Evolutionary conservation across 2,113 vertebrate genomes (phyloP).

Genomic region (Etheostoma cragini): DNA sequence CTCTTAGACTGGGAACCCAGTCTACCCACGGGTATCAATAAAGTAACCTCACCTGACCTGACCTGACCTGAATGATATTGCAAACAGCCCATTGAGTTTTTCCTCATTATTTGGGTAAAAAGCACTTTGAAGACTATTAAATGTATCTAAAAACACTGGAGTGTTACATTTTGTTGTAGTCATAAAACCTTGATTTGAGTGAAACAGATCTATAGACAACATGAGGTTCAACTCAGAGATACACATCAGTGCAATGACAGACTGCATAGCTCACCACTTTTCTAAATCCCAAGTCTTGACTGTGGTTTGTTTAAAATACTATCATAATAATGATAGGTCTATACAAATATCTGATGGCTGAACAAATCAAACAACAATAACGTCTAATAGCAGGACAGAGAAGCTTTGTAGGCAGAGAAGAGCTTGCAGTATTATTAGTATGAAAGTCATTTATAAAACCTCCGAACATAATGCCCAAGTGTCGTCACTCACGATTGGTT

Average conservation of each 20-base stretch:
- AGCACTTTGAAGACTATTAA: slow-evolving; percentile 44
- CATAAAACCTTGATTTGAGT: not conserved
- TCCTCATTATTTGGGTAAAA: slow-evolving; percentile 31
- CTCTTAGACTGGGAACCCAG: no score
- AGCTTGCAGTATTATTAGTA: slow-evolving; percentile 15
- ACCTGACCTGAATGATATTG: slow-evolving; percentile 7
- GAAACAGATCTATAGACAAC: not conserved
- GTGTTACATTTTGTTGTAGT: slow-evolving; percentile 10
- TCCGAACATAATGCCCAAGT: slow-evolving; percentile 31
- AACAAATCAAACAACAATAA: not conserved
- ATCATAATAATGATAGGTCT: not conserved
- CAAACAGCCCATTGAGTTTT: slow-evolving; percentile 40
- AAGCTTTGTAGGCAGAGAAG: slow-evolving; percentile 37
- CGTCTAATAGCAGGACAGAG: not conserved
- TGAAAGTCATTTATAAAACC: slow-evolving; percentile 23
- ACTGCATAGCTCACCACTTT: not conserved
- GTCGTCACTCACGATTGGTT: slow-evolving; percentile 23
- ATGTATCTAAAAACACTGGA: slow-evolving; percentile 56
- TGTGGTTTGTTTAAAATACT: slow-evolving; percentile 6
- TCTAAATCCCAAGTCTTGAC: not conserved
- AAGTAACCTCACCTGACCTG: no score
- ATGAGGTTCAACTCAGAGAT: slow-evolving; percentile 12
- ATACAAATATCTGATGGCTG: not conserved
- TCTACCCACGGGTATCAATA: no score
- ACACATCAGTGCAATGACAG: slow-evolving; percentile 20